Evolutionary conservation across 1,140 invertebrate species (phyloP).

Genomic region (Chlorops oryzae): DNA sequence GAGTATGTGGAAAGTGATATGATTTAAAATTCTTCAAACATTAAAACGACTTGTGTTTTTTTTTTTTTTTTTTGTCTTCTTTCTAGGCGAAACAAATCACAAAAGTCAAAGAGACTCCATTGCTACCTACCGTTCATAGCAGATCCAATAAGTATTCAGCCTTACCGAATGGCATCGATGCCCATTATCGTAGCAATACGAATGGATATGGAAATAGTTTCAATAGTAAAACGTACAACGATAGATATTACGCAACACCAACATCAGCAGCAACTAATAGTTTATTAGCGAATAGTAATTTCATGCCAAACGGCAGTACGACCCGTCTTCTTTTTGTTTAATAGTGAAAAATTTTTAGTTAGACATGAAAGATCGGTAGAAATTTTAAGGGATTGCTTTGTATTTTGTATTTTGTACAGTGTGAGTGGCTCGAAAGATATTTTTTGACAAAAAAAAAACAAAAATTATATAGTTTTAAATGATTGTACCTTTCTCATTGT

Average conservation of each 20-base stretch:
- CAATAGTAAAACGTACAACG: slow-evolving; percentile 13
- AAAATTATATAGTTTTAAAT: too few species aligned
- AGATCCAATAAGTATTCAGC: slow-evolving; percentile 34
- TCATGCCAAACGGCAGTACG: slow-evolving; percentile 34
- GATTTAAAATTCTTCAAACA: background rate
- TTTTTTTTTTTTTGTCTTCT: background rate
- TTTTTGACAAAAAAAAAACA: too few species aligned
- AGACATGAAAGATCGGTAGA: background rate
- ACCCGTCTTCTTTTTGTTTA: slow-evolving; percentile 42
- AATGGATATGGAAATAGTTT: slow-evolving; percentile 27
- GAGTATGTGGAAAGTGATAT: too few species aligned
- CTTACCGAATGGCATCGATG: slow-evolving; percentile 25
- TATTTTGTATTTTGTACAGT: slow-evolving; percentile 10
- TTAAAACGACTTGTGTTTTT: background rate
- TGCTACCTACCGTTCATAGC: slow-evolving; percentile 24
- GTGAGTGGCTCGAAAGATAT: background rate
- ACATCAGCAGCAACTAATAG: slow-evolving; percentile 23
- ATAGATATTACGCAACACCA: too few species aligned
- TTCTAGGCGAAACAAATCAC: slow-evolving; percentile 36
- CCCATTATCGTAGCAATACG: slow-evolving; percentile 34
- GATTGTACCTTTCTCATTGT: too few species aligned
- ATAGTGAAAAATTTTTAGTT: slow-evolving; percentile 13
- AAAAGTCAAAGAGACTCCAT: slow-evolving; percentile 20
- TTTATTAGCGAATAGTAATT: slow-evolving; percentile 32
- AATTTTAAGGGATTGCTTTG: background rate